Base-by-base conservation (phyloP, 2,888 invertebrate species). In the Lithosia quadra region DNA sequence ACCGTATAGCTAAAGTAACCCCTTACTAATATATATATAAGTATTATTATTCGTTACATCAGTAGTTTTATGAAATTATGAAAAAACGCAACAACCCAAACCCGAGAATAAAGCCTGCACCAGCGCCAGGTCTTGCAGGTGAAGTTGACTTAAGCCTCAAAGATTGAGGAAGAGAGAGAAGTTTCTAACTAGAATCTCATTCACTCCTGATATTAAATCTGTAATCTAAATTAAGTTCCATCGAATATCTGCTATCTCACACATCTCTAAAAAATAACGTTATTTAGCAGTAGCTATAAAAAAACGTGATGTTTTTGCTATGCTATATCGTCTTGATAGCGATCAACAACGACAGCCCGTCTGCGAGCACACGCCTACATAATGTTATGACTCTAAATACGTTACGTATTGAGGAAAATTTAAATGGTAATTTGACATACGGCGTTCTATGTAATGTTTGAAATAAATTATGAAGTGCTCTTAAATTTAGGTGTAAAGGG, bases 261-360 rank as follows among this genome's bases (percentile, higher is more conserved):
- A 57, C 67, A 57, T 57, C 28, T 62, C 24, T 18, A 63, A 36
- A 43, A 57, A 57, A 49, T n/a, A 43, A 56, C 43, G 67, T 67
- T 43, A 57, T 18, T 57, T 22, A 39, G n/a, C 36, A 36, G 61
- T 24, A 62, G 63, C 64, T 70, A 68, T 72, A 67, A 71, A 61
- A 43, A 59, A 69, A 76, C 73, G 75, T 74, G 77, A 74, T 73
- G 56, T 63, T 60, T 76, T 78, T 78, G 72, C 78, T 72, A 74
- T 63, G 76, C 67, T 64, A 39, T 63, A 21, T 39, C 36, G 7
- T 59, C 33, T 33, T 21, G 80, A 77, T 73, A 70, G 73, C 70
- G 70, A 80, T 76, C 78, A 69, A 67, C 75, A 28, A 13, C 68
- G 73, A 63, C 80, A 63, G 56, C 34, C 59, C 53, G 78, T 80